Evolutionary conservation across 2,797 vertebrate species (phyloP), one percentile per base, ranked within the genome.

Genomic region (Gallinago nigripennis): DNA sequence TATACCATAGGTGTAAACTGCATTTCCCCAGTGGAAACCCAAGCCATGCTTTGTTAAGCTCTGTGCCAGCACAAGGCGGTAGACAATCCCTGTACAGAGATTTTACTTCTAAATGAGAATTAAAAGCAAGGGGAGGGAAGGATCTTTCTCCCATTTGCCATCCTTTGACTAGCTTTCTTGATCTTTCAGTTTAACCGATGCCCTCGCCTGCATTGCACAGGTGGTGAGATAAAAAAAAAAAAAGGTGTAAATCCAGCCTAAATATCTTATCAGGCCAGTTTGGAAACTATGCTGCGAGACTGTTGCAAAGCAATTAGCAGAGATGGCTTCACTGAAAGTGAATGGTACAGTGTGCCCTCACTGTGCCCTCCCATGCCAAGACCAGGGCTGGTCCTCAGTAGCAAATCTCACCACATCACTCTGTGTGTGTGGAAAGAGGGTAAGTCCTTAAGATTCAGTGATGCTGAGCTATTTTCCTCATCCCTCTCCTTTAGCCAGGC

Each of bases 291-390:
- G 56, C 31, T 61, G 7, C 16, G 48, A 54, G 56, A 23, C 9
- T 39, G 5, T 43, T 70, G 60, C 2, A 2, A 66, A 84, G 20
- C 56, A 37, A 46, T 63, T 51, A 82, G 24, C 17, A 72, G 43
- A 76, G 9, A 30, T 9, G 2, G 15, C 24, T 57, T 76, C 41
- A 61, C 9, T 48, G 56, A 43, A 81, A 82, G 0, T 0, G 0
- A 84, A 63, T 30, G 6, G 6, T 37, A 28, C 0, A 1, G 11
- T 2, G 1, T 63, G 76, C 24, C 9, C 28, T 54, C 41, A 46
- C n/a, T n/a, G n/a, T n/a, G n/a, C n/a, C 1, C 7, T 5, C 5
- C 27, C 1, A 2, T 0, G 3, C 11, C 19, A 37, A 56, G 43
- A 64, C 28, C 33, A 21, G 14, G 8, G 13, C 45, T 64, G 45